Percentiles rank a stretch among this genome's conserved stretches.
Conservation (phyloP, 2,113 vertebrate genomes). For the Leptobrachium ailaonicum region DNA sequence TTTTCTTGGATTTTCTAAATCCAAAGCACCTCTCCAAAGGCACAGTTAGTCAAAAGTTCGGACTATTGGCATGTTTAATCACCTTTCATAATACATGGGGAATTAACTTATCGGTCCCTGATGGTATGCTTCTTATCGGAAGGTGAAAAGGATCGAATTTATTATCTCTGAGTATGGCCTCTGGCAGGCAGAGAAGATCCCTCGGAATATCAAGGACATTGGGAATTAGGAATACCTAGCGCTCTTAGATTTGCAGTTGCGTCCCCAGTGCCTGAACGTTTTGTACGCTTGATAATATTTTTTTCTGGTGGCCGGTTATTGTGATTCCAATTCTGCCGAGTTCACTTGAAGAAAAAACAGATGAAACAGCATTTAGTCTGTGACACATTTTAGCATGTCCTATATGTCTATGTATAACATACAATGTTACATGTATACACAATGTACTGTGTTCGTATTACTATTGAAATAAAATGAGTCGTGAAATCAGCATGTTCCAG, state of each 20-base stretch:
- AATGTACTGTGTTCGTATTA: too few species aligned
- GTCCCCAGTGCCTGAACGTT: slow-evolving; percentile 73
- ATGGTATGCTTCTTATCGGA: slow-evolving; percentile 30
- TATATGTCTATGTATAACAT: too few species aligned
- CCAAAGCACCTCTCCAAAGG: slow-evolving; percentile 38
- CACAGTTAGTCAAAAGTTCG: slow-evolving; percentile 29
- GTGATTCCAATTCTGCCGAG: slow-evolving; percentile 72
- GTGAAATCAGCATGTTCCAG: too few species aligned
- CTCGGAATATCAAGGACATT: slow-evolving; percentile 23
- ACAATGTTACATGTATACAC: too few species aligned
- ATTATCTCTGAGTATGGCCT: slow-evolving; percentile 26
- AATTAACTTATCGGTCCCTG: slow-evolving; percentile 26
- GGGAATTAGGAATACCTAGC: slow-evolving; percentile 7
- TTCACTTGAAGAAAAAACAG: slow-evolving; percentile 60
- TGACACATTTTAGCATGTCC: not conserved
- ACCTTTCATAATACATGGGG: slow-evolving; percentile 16
- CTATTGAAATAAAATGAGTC: too few species aligned
- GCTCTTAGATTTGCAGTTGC: slow-evolving; percentile 78
- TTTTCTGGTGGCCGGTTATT: slow-evolving; percentile 76
- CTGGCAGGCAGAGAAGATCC: slow-evolving; percentile 31
- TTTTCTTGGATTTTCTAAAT: not conserved
- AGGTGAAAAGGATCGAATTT: slow-evolving; percentile 7
- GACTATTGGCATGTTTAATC: slow-evolving; percentile 5
- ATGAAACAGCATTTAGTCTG: not conserved
- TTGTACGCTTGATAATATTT: slow-evolving; percentile 73